phyloP scores from a whole-genome alignment of 2,113 vertebrate genomes.

The Sus scrofa region DNA sequence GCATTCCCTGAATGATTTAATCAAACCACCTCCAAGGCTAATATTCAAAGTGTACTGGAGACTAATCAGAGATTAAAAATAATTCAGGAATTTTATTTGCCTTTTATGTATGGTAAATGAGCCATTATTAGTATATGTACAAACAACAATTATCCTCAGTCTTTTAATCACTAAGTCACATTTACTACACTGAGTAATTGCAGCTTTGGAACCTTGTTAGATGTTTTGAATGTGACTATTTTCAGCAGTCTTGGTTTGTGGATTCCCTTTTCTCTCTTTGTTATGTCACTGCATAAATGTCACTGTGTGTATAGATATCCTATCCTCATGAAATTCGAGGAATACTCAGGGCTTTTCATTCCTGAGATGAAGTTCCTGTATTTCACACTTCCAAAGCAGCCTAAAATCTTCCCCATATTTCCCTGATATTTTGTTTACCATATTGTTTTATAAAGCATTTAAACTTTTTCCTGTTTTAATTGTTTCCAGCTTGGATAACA shows the following conservation, averaged over 20 bases:
- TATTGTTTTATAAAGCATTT: slow-evolving; percentile 65
- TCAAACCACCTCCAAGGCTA: not conserved
- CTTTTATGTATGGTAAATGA: not conserved
- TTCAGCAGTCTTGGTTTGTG: not conserved
- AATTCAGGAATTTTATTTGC: slow-evolving; percentile 51
- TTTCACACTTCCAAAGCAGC: slow-evolving; percentile 21
- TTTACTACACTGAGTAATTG: slow-evolving; percentile 50
- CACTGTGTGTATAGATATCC: not conserved
- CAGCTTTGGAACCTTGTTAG: not conserved
- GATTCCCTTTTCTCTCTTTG: not conserved
- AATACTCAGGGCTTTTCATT: not conserved
- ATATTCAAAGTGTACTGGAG: not conserved
- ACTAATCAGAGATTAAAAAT: not conserved
- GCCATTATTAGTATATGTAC: not conserved
- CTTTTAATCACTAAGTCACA: slow-evolving; percentile 47
- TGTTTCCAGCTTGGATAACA: slow-evolving; percentile 64
- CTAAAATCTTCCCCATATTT: not conserved
- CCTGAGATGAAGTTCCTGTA: not conserved
- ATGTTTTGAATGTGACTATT: slow-evolving; percentile 34
- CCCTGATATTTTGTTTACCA: not conserved
- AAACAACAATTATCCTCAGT: slow-evolving; percentile 36
- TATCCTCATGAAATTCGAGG: not conserved
- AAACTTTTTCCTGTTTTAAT: slow-evolving; percentile 67
- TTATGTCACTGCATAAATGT: not conserved
- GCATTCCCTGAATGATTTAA: not conserved